phyloP scores from a whole-genome alignment of 2,113 vertebrate species.

The Cathartes aura region DNA sequence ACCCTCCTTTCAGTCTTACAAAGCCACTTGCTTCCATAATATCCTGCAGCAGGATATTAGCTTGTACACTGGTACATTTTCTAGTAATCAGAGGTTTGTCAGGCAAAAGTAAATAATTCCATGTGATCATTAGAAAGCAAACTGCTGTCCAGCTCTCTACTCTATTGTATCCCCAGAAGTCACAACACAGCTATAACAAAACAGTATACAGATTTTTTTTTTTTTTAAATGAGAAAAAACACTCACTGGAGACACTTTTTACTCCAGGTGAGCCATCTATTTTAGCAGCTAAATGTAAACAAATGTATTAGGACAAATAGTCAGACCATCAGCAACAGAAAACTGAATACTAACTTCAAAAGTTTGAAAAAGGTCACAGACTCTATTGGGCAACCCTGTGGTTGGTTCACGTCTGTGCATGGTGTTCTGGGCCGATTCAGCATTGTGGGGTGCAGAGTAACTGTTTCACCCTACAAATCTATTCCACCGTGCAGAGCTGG shows the following conservation, averaged over 20 bases:
- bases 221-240: neutral
- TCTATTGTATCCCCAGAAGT: neutral
- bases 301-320: neutral
- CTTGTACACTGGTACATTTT: neutral
- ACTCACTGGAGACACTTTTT: neutral
- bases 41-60: neutral
- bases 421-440: neutral
- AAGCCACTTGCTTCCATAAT: neutral
- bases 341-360: neutral
- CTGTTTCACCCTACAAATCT: neutral
- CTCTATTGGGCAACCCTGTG: neutral
- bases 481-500: neutral
- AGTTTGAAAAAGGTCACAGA: neutral
- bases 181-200: neutral
- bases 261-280: neutral
- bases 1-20: neutral
- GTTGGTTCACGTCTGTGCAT: neutral
- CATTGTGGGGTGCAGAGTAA: neutral
- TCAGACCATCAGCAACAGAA: neutral
- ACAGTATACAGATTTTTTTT: neutral
- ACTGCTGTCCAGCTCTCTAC: neutral
- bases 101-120: neutral
- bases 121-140: neutral
- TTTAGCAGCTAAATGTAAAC: neutral
- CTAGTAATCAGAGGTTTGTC: neutral